Evolutionary conservation across 2,113 vertebrate genomes (phyloP).

Genomic region (Toxotes chatareus): DNA sequence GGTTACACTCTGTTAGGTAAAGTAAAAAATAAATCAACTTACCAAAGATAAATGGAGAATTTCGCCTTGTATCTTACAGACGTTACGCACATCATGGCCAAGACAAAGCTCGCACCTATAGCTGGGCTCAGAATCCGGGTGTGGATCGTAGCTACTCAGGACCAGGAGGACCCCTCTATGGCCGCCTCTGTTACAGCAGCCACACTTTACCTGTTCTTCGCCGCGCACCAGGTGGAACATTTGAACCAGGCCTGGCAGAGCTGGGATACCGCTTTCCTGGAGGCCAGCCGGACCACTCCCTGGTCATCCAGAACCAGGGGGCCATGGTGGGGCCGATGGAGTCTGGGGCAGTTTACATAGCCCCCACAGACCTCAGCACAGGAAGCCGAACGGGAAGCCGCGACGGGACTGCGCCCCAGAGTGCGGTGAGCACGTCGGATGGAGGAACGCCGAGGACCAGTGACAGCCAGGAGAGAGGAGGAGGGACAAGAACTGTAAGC

Average conservation of each 20-base stretch:
- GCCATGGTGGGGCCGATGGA: conserved; percentile 79
- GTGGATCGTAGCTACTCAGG: conserved; percentile 73
- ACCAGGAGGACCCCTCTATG: conserved; percentile 78
- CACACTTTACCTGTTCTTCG: conserved; percentile 85
- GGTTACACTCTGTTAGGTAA: background rate
- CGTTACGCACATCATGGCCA: conserved; percentile 80
- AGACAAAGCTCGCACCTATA: conserved; percentile 80
- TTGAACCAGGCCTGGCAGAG: conserved; percentile 81
- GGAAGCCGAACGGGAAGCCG: conserved; percentile 73
- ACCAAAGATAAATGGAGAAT: background rate
- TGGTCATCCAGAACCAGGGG: conserved; percentile 84
- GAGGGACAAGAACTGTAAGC: conserved; percentile 62
- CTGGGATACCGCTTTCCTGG: conserved; percentile 76
- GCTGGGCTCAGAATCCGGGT: conserved; percentile 82
- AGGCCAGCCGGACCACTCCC: conserved; percentile 79
- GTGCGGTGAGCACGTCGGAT: conserved; percentile 77
- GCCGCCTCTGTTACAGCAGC: conserved; percentile 85
- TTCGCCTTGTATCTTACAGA: conserved; percentile 64
- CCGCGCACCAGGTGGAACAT: conserved; percentile 75
- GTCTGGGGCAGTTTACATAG: conserved; percentile 73
- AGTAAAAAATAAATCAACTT: background rate
- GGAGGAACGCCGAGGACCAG: conserved; percentile 80
- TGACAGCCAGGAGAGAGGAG: conserved; percentile 78
- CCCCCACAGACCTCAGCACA: conserved; percentile 67
- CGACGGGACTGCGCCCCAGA: conserved; percentile 74